Conservation (phyloP, 2,113 vertebrate genomes). For the Stegostoma tigrinum region DNA sequence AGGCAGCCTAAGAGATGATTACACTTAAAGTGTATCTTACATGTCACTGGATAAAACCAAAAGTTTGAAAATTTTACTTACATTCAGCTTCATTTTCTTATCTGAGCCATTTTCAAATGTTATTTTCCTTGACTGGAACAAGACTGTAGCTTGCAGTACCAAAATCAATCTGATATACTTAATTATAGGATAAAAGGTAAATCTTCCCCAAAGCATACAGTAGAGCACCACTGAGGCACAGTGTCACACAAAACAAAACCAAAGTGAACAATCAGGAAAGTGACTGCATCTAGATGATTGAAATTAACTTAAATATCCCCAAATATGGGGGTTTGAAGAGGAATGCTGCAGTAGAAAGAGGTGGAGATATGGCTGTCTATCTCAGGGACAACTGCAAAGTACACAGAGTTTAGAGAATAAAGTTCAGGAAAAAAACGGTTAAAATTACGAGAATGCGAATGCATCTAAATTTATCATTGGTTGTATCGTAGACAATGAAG, state of each 20-base stretch:
- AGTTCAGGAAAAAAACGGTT: neutral
- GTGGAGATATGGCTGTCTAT: neutral
- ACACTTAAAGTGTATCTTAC: neutral
- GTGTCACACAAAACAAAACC: neutral
- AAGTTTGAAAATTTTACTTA: neutral
- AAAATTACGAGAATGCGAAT: neutral
- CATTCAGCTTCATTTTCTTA: neutral
- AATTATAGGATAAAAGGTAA: neutral
- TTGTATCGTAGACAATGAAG: neutral
- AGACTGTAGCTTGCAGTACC: neutral
- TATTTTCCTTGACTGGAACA: neutral
- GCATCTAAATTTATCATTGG: neutral
- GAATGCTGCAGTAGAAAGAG: neutral
- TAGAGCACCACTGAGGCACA: neutral
- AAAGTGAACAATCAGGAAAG: neutral
- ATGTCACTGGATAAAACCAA: neutral
- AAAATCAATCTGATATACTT: slow-evolving; percentile 10
- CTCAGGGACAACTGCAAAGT: neutral
- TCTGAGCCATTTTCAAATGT: neutral
- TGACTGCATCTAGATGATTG: neutral
- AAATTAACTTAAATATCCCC: neutral
- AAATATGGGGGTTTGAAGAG: neutral
- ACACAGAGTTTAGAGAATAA: neutral
- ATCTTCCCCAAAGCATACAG: neutral
- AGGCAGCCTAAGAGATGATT: neutral